Conservation (phyloP, 2,797 vertebrate genomes). For the Myoxocephalus aenaeus region DNA sequence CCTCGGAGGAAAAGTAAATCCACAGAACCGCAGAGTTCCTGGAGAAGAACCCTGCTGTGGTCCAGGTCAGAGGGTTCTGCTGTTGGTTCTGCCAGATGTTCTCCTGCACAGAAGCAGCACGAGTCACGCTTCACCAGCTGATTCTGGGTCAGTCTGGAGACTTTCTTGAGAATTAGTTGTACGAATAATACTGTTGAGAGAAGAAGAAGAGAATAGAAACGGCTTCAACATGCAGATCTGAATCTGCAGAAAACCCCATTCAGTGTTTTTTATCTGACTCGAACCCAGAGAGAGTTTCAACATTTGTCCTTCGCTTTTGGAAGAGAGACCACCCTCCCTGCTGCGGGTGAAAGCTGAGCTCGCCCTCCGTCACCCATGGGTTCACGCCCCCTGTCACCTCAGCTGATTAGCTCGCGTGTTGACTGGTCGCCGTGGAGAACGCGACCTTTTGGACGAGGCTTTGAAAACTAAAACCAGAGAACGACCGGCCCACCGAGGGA, state of each 20-base stretch:
- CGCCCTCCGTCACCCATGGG: constrained; percentile 2
- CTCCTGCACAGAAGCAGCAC: no score
- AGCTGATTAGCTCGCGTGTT: constrained; percentile 6
- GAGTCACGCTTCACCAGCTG: no score
- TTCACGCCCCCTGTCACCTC: constrained; percentile 31
- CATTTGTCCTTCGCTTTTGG: background rate
- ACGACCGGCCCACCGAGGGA: constrained; percentile 1
- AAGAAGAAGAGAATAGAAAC: constrained; percentile 1
- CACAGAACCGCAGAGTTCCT: constrained; percentile 46
- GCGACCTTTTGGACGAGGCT: constrained; percentile 11
- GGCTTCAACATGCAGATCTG: constrained; percentile 1
- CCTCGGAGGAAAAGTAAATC: constrained; percentile 21
- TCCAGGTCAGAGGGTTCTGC: constrained; percentile 45
- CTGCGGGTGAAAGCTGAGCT: constrained; percentile 18
- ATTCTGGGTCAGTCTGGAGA: background rate
- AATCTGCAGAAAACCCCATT: background rate
- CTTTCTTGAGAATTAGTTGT: background rate
- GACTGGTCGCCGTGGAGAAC: constrained; percentile 9
- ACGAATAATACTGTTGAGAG: no score
- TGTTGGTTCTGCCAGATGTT: constrained; percentile 24
- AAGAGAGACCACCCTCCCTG: constrained; percentile 32
- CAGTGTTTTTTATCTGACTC: background rate
- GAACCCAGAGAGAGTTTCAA: background rate
- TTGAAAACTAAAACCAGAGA: constrained; percentile 2
- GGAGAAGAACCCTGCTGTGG: constrained; percentile 26